Base-by-base conservation (phyloP, 2,113 vertebrate species). In the Epinephelus fuscoguttatus region DNA sequence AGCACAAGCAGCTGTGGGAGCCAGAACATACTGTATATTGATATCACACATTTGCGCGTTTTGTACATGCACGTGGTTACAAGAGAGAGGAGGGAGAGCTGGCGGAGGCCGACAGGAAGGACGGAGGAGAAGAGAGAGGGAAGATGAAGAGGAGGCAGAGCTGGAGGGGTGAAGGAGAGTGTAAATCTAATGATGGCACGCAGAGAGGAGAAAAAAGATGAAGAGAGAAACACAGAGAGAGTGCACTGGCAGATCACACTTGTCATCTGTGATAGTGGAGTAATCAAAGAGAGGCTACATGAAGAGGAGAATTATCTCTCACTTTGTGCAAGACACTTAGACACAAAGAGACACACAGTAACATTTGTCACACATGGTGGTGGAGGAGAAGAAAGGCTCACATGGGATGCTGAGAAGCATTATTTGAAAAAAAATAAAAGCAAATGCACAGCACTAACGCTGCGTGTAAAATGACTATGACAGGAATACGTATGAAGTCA, bases 231-330 rank as follows among this genome's bases (percentile, higher is more conserved):
- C 6, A 53, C 15, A 27, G 33, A 64, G 70, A 25, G 71, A 75
- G 53, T 18, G 70, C 50, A 47, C 40, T 17, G 57, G 63, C 73
- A 40, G 57, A 76, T 62, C 55, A 52, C 45, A 72, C 63, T 73
- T 37, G 37, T 81, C 76, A 59, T 72, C 52, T 71, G 66, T 55
- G 72, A 68, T 75, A 61, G 80, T 6, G 50, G 68, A 70, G 73
- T 70, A 80, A 85, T 88, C 70, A 88, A 84, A 81, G 70, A 59
- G 67, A 50, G 37, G 37, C 53, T 50, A 55, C 62, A 75, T 55
- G 37, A 75, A 63, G 69, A 81, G 57, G 59, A 77, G 63, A 57
- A 71, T 76, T 21, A 72, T 68, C 70, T 57, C 45, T 68, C 69
- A 42, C 69, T 70, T 69, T 79, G 59, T 71, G 49, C 42, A 13